Evolutionary conservation across 2,797 vertebrate species (phyloP).

Genomic region (Amblyraja radiata): DNA sequence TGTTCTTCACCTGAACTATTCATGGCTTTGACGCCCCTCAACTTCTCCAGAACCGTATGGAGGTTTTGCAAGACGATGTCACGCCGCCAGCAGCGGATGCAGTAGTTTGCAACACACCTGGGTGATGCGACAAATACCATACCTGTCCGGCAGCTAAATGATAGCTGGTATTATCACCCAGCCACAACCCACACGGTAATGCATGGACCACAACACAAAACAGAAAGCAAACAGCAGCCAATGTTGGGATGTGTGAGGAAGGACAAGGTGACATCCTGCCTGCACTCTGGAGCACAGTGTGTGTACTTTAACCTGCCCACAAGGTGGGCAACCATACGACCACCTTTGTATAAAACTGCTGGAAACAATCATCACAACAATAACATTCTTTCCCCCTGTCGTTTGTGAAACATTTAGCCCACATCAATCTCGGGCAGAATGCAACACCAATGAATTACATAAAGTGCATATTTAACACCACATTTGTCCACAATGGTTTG

Average conservation of each 20-base stretch:
- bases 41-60: neutral
- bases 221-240: neutral
- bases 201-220: neutral
- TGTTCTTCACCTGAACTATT: no score
- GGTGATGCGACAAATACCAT: neutral
- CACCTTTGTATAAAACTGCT: neutral
- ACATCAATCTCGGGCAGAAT: neutral
- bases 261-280: neutral
- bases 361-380: neutral
- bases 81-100: neutral
- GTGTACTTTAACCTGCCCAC: conserved; percentile 2
- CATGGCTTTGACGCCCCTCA: no score
- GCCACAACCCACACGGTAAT: no score
- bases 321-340: neutral
- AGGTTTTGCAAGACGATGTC: neutral
- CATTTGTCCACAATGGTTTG: neutral
- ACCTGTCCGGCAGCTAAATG: neutral
- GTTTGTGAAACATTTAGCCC: neutral
- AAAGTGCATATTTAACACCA: neutral
- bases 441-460: neutral
- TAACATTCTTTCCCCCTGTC: neutral
- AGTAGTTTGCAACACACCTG: neutral
- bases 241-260: neutral
- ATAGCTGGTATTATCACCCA: no score
- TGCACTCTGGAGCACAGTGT: neutral